Evolutionary conservation across 2,888 invertebrate species (phyloP).

Genomic region (Exocentrus adspersus): DNA sequence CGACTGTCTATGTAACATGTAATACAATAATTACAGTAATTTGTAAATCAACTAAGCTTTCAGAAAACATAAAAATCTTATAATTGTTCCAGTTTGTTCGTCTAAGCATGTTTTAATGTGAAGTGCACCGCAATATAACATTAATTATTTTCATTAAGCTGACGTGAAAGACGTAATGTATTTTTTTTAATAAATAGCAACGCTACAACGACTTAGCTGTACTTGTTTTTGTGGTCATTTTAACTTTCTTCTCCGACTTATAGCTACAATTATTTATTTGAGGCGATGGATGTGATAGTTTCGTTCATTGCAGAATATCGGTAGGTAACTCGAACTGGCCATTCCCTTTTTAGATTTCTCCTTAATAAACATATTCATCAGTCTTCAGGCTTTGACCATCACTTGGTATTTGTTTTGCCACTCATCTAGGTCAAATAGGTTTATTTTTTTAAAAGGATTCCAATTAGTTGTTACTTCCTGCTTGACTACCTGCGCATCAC

Average conservation of each 20-base stretch:
- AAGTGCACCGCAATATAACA: background rate
- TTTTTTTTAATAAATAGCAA: conserved; percentile 1
- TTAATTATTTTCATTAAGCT: conserved; percentile 5
- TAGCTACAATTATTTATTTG: background rate
- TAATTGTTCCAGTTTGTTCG: background rate
- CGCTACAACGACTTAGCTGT: background rate
- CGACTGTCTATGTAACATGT: no score
- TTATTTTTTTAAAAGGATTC: conserved; percentile 1
- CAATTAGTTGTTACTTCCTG: background rate
- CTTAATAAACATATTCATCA: background rate
- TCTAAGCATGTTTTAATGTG: background rate
- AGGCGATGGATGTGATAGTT: conserved; percentile 12
- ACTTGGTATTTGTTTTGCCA: background rate
- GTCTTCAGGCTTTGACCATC: conserved; percentile 6
- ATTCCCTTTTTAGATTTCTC: conserved; percentile 22
- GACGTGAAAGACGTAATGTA: conserved; percentile 1
- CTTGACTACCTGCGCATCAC: background rate
- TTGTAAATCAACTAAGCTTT: background rate
- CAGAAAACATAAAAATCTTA: background rate
- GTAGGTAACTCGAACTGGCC: conserved; percentile 18
- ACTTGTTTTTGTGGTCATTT: conserved; percentile 10
- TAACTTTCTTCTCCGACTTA: conserved; percentile 12
- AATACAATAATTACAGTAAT: no score
- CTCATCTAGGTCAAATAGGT: conserved; percentile 9
- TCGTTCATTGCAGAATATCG: conserved; percentile 7